Base-by-base conservation (phyloP, 2,888 invertebrate genomes). In the Caenorhabditis zanzibari region DNA sequence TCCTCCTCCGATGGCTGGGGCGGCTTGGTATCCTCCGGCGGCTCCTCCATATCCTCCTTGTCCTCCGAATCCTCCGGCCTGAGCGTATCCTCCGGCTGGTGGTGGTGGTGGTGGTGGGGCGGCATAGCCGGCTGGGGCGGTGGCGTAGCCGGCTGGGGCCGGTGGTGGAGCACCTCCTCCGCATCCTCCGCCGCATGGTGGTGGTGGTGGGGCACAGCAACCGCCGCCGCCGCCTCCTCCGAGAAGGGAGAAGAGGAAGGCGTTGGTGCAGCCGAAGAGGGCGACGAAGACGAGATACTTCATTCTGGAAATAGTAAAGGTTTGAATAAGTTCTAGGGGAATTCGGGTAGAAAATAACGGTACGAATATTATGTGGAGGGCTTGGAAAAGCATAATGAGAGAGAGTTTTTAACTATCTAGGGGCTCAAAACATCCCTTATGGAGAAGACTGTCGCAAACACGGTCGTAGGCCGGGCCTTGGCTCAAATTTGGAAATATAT, bases 251-350 rank as follows among this genome's bases (percentile, higher is more conserved):
- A 80, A 84, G 63, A 84, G 69, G 80, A 84, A 84, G 38, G 83
- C 83, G 80, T 84, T 80, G 49, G 82, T 47, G 79, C 74, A 75
- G 56, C 80, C 83, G 83, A 80, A 71, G 44, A 84, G 71, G 19
- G 80, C 66, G 49, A 83, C 63, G 69, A 79, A 54, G 58, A 84
- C 71, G 28, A 82, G 59, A 52, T 61, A 44, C 52, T 68, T 68
- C 73, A 63, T 82, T 77, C 76, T 82, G 58, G 12, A 68, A 69
- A 35, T 24, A 26, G 26, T 24, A 47, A 16, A 14, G 0, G 49
- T 2, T 22, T 0, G 22, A 14, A 41, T 35, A 35, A 0, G 6
- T 4, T 16, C 19, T 32, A 19, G 4, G 7, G 7, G 32, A 32
- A 32, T 32, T 7, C 7, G 32, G 32, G 32, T 32, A 32, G 32